phyloP scores from a whole-genome alignment of 2,888 invertebrate genomes.

The Drosophila cyrtoloma region DNA sequence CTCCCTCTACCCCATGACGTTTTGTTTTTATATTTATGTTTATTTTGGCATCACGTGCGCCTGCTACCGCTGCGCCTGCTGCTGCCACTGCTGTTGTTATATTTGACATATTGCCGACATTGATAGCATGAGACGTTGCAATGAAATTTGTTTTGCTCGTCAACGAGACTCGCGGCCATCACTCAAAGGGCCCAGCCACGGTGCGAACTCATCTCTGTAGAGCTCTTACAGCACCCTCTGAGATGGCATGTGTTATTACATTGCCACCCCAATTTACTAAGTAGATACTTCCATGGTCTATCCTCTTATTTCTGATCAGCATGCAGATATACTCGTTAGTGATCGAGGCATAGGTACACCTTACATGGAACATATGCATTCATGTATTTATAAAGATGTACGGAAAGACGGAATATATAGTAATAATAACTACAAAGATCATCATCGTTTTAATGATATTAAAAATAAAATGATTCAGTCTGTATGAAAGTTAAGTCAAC shows the following conservation, averaged over 20 bases:
- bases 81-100: slow-evolving; percentile 47
- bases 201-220: slow-evolving; percentile 33
- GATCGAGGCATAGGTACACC: neutral
- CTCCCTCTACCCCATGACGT: slow-evolving; percentile 25
- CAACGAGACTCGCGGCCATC: slow-evolving; percentile 69
- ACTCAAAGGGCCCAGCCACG: slow-evolving; percentile 50
- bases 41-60: slow-evolving; percentile 72
- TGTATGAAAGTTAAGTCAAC: neutral
- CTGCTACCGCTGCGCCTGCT: slow-evolving; percentile 35
- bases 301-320: neutral
- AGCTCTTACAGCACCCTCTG: slow-evolving; percentile 10
- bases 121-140: slow-evolving; percentile 78
- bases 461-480: neutral
- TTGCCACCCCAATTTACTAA: slow-evolving; percentile 27
- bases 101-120: slow-evolving; percentile 76
- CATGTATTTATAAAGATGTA: neutral
- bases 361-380: neutral
- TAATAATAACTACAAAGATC: neutral
- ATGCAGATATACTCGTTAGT: neutral
- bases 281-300: neutral
- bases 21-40: slow-evolving; percentile 25
- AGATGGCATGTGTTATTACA: slow-evolving; percentile 21
- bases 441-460: neutral
- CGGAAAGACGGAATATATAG: neutral
- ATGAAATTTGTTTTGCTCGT: slow-evolving; percentile 79